Evolutionary conservation across 2,113 vertebrate genomes (phyloP).

Genomic region (Oreamnos americanus): DNA sequence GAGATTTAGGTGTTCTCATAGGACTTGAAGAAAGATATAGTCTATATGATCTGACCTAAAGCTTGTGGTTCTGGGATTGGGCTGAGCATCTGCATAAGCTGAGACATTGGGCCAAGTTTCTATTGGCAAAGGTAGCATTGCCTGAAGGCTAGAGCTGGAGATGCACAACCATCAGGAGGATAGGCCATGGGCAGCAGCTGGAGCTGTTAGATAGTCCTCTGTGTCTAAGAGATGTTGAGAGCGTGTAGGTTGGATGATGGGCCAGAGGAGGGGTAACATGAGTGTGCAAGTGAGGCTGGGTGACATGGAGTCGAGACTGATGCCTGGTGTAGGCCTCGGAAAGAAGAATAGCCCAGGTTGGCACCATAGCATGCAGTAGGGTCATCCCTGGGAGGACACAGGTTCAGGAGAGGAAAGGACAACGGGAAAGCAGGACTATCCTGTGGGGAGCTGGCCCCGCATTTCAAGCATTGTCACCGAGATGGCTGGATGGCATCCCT

Average conservation of each 20-base stretch:
- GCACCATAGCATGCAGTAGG: background rate
- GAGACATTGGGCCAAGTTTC: background rate
- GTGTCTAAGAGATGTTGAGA: background rate
- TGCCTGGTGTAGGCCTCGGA: background rate
- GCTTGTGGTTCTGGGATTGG: background rate
- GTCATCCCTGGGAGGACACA: accelerated
- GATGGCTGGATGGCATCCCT: background rate
- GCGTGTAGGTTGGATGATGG: background rate
- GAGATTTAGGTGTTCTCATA: background rate
- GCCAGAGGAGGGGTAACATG: background rate
- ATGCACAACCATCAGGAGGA: background rate
- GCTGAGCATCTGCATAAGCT: background rate
- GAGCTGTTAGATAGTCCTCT: background rate
- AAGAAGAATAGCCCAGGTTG: background rate
- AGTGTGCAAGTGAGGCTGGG: background rate
- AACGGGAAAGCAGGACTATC: accelerated
- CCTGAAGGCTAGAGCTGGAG: background rate
- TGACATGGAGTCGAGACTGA: background rate
- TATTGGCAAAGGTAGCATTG: background rate
- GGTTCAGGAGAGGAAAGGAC: background rate
- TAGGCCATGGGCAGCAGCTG: background rate
- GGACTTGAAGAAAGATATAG: background rate
- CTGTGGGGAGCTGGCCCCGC: background rate
- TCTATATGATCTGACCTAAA: background rate
- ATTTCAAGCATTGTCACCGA: background rate